Percentiles rank a stretch among this genome's conserved stretches.
These are phyloP conservation scores for Drosophila sproati DNA, from an alignment of 1,140 invertebrate species.

Conservation along the genomic window DNA sequence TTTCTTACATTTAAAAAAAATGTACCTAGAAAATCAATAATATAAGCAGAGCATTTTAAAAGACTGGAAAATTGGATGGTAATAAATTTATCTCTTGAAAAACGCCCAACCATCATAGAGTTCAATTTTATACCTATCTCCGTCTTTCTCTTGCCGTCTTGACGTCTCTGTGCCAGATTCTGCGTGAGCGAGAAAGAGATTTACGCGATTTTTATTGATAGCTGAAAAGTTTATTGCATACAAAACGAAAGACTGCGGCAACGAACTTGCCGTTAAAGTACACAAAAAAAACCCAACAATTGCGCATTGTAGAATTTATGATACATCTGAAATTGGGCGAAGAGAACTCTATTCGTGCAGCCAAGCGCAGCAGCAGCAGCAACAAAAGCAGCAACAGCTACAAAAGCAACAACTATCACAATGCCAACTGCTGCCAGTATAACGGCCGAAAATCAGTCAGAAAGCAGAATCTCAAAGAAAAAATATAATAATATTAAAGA, in stretches of 20 bases:
- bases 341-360: constrained; percentile 45
- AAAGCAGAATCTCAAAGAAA: constrained; percentile 55
- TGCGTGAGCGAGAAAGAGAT: constrained; percentile 28
- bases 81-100: no score
- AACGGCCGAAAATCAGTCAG: constrained; percentile 55
- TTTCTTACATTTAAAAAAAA: no score
- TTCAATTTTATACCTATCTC: neutral
- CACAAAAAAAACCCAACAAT: constrained; percentile 20
- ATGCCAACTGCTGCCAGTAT: constrained; percentile 29
- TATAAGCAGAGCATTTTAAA: no score
- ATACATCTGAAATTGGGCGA: constrained; percentile 46
- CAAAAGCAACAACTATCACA: constrained; percentile 20
- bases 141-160: neutral
- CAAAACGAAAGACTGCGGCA: constrained; percentile 64
- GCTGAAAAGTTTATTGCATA: constrained; percentile 48
- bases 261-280: constrained; percentile 56
- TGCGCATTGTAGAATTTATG: constrained; percentile 51
- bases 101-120: no score
- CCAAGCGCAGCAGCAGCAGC: constrained; percentile 39
- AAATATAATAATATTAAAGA: constrained; percentile 19
- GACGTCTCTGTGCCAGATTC: neutral
- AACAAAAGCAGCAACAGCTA: constrained; percentile 25
- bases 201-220: constrained; percentile 58
- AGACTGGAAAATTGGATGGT: no score
- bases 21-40: no score